Base-by-base conservation (phyloP, 2,888 invertebrate species). In the Lordiphosa fenestrarum region DNA sequence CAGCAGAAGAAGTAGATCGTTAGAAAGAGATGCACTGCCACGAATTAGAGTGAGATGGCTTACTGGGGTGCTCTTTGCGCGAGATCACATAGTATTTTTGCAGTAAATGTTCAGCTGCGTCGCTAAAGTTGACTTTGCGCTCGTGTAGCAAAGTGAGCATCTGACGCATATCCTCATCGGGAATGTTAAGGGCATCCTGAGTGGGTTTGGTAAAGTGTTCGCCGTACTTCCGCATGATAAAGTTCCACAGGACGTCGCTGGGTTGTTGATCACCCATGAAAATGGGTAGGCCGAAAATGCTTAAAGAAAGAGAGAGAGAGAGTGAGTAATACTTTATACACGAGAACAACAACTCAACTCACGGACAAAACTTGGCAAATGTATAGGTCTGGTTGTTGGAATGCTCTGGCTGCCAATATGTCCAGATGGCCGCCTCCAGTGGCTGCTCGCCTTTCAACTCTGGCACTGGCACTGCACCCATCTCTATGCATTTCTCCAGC, bases 1-100 rank as follows among this genome's bases (percentile, higher is more conserved):
- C n/a, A 48, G 5, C 36, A n/a, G 30, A 21, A 40, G 15, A 37
- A 30, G n/a, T 25, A 13, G 42, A 13, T 30, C 46, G 63, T 46
- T 25, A 52, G 13, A 47, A 10, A 36, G 9, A 30, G 30, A 10
- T 30, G 7, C 9, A 30, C 9, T 3, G 10, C 1, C 30, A 3
- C 9, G 9, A 19, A 10, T 44, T 9, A 25, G 25, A 6, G 6
- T 37, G 30, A n/a, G 53, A 46, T 6, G 41, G n/a, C 59, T 60
- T 60, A 88, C 90, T 88, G 15, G 90, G 87, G 39, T 90, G 84
- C 15, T 87, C 78, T 30, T 83, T 76, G 47, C 91, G 86, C 7
- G 89, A 88, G 7, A 89, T 88, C 0, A 90, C 88, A 74, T 90
- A 91, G 71, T 91, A 91, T 51, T 89, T 88, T 57, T 88, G 87